A percentile compares a stretch with the other conserved stretches of the same genome.
These are phyloP conservation scores for Spisula subtruncata DNA, from an alignment of 2,888 invertebrate genomes.

Conservation along the genomic window DNA sequence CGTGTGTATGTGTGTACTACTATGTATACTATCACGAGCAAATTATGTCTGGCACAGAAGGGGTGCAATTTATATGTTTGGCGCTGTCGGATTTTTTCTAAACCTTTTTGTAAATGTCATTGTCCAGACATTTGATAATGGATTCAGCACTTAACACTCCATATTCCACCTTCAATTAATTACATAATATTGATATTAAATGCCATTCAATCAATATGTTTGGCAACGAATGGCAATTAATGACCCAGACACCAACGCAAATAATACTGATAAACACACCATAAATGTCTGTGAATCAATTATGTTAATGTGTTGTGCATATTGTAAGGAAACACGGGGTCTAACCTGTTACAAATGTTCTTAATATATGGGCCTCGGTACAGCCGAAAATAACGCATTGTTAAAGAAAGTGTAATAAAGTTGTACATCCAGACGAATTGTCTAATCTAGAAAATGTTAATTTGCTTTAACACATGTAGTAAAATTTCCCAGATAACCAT, in stretches of 20 bases:
- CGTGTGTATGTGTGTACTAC: too few relatives aligned
- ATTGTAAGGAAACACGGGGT: too few relatives aligned
- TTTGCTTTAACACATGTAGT: too few relatives aligned
- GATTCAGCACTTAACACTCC: neutral
- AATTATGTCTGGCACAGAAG: neutral
- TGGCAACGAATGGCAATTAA: constrained; percentile 10
- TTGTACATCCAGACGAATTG: too few relatives aligned
- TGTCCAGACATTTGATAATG: neutral
- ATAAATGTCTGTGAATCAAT: neutral
- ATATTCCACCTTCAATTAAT: neutral
- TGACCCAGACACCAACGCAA: constrained; percentile 17
- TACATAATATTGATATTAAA: constrained; percentile 12
- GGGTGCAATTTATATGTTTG: neutral
- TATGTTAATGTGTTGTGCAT: neutral
- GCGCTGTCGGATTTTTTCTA: neutral
- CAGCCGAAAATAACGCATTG: too few relatives aligned
- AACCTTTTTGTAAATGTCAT: neutral
- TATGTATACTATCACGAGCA: neutral
- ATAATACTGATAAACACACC: neutral
- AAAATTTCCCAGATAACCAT: too few relatives aligned
- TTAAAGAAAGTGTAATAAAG: too few relatives aligned
- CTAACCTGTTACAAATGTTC: too few relatives aligned
- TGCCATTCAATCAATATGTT: neutral
- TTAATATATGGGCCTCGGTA: too few relatives aligned
- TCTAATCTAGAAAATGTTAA: too few relatives aligned